A percentile compares a stretch with the other conserved stretches of the same genome.
These are phyloP conservation scores for Pinctada fucata DNA, from an alignment of 2,888 invertebrate genomes.

Conservation along the genomic window DNA sequence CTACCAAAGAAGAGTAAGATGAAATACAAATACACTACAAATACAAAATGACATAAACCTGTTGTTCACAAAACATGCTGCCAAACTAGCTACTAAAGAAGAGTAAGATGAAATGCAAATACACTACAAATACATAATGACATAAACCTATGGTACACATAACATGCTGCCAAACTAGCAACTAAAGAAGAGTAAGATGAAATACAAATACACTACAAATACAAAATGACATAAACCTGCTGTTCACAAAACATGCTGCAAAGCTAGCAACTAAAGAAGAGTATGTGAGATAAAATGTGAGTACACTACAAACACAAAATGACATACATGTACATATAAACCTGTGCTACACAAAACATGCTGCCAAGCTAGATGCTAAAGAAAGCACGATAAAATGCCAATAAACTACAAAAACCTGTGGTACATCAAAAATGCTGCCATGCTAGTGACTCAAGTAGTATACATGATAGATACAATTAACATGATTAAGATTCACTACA, in stretches of 20 bases:
- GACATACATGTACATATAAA: too few relatives aligned
- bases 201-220: too few relatives aligned
- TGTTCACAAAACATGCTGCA: constrained; percentile 83
- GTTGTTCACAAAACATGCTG: constrained; percentile 83
- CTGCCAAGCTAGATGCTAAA: constrained; percentile 81
- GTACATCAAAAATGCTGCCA: constrained; percentile 83
- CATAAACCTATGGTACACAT: constrained; percentile 81
- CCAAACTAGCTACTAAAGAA: constrained; percentile 81
- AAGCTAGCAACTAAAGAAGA: constrained; percentile 81
- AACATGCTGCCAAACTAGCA: constrained; percentile 82
- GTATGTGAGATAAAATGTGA: constrained; percentile 71
- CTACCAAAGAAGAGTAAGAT: constrained; percentile 80
- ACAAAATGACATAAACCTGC: too few relatives aligned
- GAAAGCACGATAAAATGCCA: constrained; percentile 76
- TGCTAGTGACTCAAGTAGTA: constrained; percentile 81
- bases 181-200: constrained; percentile 79
- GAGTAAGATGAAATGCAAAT: constrained; percentile 75
- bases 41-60: constrained; percentile 60
- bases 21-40: too few relatives aligned
- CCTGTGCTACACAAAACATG: constrained; percentile 83
- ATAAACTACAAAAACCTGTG: constrained; percentile 75
- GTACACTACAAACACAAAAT: too few relatives aligned
- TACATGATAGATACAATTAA: constrained; percentile 48
- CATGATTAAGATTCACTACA: too few relatives aligned
- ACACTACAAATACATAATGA: too few relatives aligned